These are phyloP conservation scores for Apomyelois bistriatella DNA, from an alignment of 2,888 invertebrate species.

Conservation along the genomic window DNA sequence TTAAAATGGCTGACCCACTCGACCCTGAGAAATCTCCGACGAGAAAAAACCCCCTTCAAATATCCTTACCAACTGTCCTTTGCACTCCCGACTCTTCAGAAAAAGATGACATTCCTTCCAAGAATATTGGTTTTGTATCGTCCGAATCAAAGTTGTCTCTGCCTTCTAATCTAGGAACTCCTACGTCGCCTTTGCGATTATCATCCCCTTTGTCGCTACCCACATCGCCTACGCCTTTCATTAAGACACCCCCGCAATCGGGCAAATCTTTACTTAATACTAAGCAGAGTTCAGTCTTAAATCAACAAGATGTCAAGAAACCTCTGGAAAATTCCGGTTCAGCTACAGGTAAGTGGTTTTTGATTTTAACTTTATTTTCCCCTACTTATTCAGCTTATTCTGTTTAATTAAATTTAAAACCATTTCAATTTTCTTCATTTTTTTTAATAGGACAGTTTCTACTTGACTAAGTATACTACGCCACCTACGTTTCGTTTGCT, in stretches of 20 bases:
- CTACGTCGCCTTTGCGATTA: slow-evolving; percentile 58
- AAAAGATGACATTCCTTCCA: slow-evolving; percentile 35
- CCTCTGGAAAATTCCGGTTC: slow-evolving; percentile 49
- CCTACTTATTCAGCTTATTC: neutral
- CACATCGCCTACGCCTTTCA: slow-evolving; percentile 54
- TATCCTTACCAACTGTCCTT: slow-evolving; percentile 62
- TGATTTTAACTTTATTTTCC: neutral
- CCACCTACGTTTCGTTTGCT: no score
- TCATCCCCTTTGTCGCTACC: slow-evolving; percentile 65
- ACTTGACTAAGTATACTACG: no score
- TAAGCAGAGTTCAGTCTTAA: slow-evolving; percentile 25
- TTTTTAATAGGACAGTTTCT: no score
- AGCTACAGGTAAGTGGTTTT: slow-evolving; percentile 60
- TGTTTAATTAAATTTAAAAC: neutral
- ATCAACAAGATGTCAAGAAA: slow-evolving; percentile 36
- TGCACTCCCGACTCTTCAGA: slow-evolving; percentile 49
- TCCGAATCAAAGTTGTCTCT: slow-evolving; percentile 66
- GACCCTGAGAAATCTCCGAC: slow-evolving; percentile 38
- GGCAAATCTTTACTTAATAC: slow-evolving; percentile 45
- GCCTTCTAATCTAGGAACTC: slow-evolving; percentile 61
- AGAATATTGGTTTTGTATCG: slow-evolving; percentile 43
- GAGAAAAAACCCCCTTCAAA: slow-evolving; percentile 47
- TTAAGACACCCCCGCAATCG: slow-evolving; percentile 44
- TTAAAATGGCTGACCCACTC: slow-evolving; percentile 53
- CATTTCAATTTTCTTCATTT: no score